Percentiles rank a stretch among this genome's conserved stretches.
Conservation (phyloP, 2,797 vertebrate genomes). For the Molossus molossus region DNA sequence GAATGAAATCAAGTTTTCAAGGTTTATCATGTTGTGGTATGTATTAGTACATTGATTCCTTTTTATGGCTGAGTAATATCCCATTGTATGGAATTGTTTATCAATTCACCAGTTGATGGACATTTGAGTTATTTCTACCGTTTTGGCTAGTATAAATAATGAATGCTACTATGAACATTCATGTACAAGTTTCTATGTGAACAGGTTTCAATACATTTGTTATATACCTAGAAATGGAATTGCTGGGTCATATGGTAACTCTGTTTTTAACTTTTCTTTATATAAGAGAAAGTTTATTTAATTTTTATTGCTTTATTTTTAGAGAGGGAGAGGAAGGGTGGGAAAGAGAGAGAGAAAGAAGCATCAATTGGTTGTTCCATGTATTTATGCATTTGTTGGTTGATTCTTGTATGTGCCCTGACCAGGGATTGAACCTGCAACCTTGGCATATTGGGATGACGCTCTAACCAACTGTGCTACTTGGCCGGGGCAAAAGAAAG, state of each 20-base stretch:
- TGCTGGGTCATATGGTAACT: not conserved
- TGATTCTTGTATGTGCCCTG: not conserved
- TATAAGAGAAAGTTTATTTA: not conserved
- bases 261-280: not conserved
- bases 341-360: not conserved
- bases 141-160: conserved; percentile 48
- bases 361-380: not conserved
- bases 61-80: conserved; percentile 44
- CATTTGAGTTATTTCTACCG: conserved; percentile 39
- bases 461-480: not conserved
- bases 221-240: not conserved
- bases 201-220: not conserved
- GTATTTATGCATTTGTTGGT: not conserved
- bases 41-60: not conserved
- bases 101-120: not conserved
- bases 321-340: not conserved
- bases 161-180: conserved; percentile 45
- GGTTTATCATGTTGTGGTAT: not conserved
- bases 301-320: not conserved
- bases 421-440: not conserved
- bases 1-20: conserved; percentile 27
- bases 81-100: not conserved
- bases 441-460: not conserved
- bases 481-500: not conserved
- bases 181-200: conserved; percentile 32